Conservation (phyloP, 2,888 invertebrate species). For the Microplitis manilae region DNA sequence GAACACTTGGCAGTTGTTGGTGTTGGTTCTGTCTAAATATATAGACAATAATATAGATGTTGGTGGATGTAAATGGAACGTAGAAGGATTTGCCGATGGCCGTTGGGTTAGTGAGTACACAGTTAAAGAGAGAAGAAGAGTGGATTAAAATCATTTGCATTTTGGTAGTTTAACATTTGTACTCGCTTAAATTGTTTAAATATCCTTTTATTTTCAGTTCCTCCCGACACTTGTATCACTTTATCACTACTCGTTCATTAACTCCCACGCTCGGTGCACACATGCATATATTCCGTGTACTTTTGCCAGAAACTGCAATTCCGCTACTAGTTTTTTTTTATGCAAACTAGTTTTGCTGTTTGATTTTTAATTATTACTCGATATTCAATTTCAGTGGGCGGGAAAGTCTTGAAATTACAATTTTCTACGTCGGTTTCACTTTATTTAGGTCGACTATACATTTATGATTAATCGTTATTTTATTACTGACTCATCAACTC, state of each 20-base stretch:
- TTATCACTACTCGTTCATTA: neutral
- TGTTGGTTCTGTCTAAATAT: slow-evolving; percentile 9
- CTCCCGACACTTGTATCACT: slow-evolving; percentile 8
- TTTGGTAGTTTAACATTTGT: slow-evolving; percentile 43
- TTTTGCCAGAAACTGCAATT: neutral
- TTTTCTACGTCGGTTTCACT: neutral
- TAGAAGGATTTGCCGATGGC: neutral
- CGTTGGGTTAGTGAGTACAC: neutral
- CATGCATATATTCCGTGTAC: no score
- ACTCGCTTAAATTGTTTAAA: slow-evolving; percentile 29
- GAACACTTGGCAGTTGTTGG: slow-evolving; percentile 31
- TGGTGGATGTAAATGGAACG: neutral
- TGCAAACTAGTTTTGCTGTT: neutral
- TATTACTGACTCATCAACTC: neutral
- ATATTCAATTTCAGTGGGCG: neutral
- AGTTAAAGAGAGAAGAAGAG: neutral
- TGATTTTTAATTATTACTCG: neutral
- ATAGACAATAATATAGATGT: neutral
- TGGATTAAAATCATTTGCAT: slow-evolving; percentile 51
- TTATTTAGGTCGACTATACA: neutral
- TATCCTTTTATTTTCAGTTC: slow-evolving; percentile 29
- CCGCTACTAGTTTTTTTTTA: neutral
- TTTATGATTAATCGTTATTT: slow-evolving; percentile 16
- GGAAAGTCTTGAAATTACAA: neutral
- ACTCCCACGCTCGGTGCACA: no score